Evolutionary conservation across 1,140 invertebrate species (phyloP).

Genomic region (Drosophila nasuta): DNA sequence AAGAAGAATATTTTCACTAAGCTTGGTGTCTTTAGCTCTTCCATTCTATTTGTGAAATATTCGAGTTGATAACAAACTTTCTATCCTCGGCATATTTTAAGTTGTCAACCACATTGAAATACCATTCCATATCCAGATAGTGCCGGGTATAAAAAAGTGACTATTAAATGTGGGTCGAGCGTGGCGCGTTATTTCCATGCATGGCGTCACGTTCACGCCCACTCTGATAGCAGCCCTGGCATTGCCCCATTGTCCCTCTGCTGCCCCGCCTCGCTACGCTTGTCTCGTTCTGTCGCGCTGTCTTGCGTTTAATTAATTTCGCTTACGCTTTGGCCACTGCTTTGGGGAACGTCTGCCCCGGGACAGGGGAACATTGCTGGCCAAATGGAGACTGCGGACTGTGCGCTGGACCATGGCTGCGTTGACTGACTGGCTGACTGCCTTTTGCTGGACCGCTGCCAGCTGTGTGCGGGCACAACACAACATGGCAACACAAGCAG

Average conservation of each 20-base stretch:
- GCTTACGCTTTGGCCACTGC: constrained; percentile 41
- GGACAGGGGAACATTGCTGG: neutral
- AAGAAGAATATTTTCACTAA: no score
- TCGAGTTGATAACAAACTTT: no score
- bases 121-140: no score
- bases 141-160: no score
- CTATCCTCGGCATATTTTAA: no score
- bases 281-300: constrained; percentile 1
- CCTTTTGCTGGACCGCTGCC: neutral
- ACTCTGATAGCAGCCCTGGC: neutral
- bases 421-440: constrained; percentile 6
- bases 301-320: constrained; percentile 75
- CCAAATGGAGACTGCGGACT: no score
- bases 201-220: constrained; percentile 3
- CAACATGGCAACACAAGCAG: no score
- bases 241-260: neutral
- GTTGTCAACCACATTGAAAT: no score
- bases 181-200: neutral
- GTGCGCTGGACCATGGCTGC: constrained; percentile 1
- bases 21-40: no score
- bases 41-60: no score
- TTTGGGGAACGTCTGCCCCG: constrained; percentile 19
- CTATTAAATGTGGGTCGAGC: constrained; percentile 22
- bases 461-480: neutral
- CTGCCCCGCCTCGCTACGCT: neutral